These are phyloP conservation scores for Ypsolopha scabrella DNA, from an alignment of 2,888 invertebrate species.

Conservation along the genomic window DNA sequence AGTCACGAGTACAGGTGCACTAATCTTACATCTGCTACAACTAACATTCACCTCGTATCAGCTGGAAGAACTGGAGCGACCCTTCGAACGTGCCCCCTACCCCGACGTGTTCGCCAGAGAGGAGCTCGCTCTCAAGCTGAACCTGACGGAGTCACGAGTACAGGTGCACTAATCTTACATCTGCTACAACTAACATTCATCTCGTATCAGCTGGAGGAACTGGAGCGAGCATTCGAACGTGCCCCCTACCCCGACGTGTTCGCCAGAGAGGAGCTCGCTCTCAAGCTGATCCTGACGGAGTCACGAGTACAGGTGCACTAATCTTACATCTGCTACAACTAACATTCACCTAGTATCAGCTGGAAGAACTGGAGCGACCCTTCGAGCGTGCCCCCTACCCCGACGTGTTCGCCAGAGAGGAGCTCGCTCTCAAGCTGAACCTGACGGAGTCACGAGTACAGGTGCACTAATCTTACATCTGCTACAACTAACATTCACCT, in stretches of 20 bases:
- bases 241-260: constrained; percentile 98
- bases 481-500: constrained; percentile 81
- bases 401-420: constrained; percentile 95
- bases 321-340: neutral
- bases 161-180: constrained; percentile 32
- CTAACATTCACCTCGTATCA: constrained; percentile 83
- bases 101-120: constrained; percentile 97
- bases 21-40: constrained; percentile 14
- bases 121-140: constrained; percentile 90
- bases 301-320: constrained; percentile 18
- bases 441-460: constrained; percentile 77
- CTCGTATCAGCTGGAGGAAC: constrained; percentile 74
- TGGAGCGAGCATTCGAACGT: constrained; percentile 93
- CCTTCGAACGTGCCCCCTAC: constrained; percentile 95
- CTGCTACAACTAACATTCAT: constrained; percentile 77
- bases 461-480: neutral
- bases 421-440: constrained; percentile 89
- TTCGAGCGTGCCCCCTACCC: constrained; percentile 97
- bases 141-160: constrained; percentile 82
- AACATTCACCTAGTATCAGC: constrained; percentile 83
- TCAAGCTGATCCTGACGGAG: constrained; percentile 91
- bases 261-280: constrained; percentile 92
- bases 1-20: constrained; percentile 68
- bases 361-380: constrained; percentile 87
- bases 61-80: constrained; percentile 85